Percentiles rank a stretch among this genome's conserved stretches.
Conservation (phyloP, 2,888 invertebrate species). For the Phrixothrix hirtus region DNA sequence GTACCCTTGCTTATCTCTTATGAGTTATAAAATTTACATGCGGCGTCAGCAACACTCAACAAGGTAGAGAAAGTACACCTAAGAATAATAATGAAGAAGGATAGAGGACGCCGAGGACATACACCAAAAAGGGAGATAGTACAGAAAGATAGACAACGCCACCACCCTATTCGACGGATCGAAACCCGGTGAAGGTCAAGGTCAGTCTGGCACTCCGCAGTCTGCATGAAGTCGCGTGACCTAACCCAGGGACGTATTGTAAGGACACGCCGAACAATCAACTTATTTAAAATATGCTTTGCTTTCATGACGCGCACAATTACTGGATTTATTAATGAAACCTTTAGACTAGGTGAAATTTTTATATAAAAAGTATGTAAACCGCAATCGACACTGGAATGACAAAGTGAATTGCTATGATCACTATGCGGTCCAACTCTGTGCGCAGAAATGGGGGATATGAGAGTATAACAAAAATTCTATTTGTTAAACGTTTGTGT, state of each 20-base stretch:
- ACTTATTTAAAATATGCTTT: too few relatives aligned
- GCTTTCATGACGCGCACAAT: too few relatives aligned
- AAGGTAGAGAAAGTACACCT: background rate
- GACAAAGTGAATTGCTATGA: too few relatives aligned
- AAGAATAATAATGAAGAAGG: background rate
- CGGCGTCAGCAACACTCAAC: constrained; percentile 1
- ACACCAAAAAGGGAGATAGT: background rate
- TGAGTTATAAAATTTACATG: constrained; percentile 4
- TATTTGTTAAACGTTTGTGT: too few relatives aligned
- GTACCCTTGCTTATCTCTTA: background rate
- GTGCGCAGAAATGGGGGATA: too few relatives aligned
- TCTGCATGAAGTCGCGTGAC: constrained; percentile 33
- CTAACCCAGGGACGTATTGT: constrained; percentile 20
- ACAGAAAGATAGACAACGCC: constrained; percentile 21
- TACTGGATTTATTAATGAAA: too few relatives aligned
- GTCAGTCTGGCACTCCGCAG: constrained; percentile 42
- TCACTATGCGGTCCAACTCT: too few relatives aligned
- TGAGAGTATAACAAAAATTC: too few relatives aligned
- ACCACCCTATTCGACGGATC: constrained; percentile 35
- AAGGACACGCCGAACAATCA: constrained; percentile 16
- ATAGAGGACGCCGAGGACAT: constrained; percentile 5
- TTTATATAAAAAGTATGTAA: too few relatives aligned
- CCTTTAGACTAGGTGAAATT: too few relatives aligned
- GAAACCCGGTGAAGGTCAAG: constrained; percentile 44
- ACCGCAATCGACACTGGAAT: too few relatives aligned